phyloP scores from a whole-genome alignment of 2,113 vertebrate genomes.

The Pterocles burchelli region DNA sequence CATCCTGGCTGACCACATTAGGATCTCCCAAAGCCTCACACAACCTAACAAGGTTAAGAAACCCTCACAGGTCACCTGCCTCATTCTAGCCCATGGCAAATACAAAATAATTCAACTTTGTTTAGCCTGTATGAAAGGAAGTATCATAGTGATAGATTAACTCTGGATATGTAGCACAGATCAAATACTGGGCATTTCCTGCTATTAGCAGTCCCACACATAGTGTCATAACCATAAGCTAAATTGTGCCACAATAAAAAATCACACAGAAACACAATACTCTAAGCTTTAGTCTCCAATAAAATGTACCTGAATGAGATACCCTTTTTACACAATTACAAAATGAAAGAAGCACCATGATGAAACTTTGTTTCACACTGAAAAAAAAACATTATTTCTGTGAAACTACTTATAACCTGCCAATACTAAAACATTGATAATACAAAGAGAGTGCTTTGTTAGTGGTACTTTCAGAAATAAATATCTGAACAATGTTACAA shows the following conservation, averaged over 20 bases:
- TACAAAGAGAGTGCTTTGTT: background rate
- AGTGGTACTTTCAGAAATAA: constrained; percentile 5
- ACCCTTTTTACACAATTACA: background rate
- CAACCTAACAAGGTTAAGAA: background rate
- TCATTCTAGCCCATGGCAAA: background rate
- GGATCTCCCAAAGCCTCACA: background rate
- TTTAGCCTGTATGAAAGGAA: background rate
- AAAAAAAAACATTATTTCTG: background rate
- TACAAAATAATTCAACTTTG: background rate
- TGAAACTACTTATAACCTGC: background rate
- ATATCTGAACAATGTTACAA: background rate
- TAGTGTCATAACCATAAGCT: background rate
- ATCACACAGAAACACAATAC: fast-evolving
- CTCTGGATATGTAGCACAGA: background rate
- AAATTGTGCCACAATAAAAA: background rate
- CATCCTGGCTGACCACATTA: background rate
- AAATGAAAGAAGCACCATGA: background rate
- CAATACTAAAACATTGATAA: background rate
- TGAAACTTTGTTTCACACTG: background rate
- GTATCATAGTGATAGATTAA: background rate
- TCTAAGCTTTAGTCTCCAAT: background rate
- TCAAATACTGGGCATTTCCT: background rate
- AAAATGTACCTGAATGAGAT: background rate
- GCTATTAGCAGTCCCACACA: background rate
- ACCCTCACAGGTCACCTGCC: background rate